These are phyloP conservation scores for Hypomecis atomaria DNA, from an alignment of 2,888 invertebrate genomes.

Conservation along the genomic window DNA sequence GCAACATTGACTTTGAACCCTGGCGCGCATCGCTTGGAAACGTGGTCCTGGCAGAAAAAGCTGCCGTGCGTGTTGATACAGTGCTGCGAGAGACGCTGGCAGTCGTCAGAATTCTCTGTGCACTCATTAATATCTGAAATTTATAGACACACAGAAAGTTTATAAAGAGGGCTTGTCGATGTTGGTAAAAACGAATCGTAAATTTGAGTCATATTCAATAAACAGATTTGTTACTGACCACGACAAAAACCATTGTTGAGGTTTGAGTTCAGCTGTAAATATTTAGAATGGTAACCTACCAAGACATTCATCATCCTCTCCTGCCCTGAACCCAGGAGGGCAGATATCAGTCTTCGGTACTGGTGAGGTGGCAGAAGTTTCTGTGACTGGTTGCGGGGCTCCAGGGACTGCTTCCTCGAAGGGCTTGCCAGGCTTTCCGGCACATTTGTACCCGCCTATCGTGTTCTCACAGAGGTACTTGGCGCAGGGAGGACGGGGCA, in stretches of 20 bases:
- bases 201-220: too few relatives aligned
- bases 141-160: background rate
- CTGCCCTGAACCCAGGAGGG: conserved; percentile 83
- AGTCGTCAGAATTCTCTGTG: conserved; percentile 85
- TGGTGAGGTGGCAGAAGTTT: conserved; percentile 43
- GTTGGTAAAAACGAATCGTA: too few relatives aligned
- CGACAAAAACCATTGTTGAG: too few relatives aligned
- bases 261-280: too few relatives aligned
- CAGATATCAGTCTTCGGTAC: conserved; percentile 74
- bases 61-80: conserved; percentile 90
- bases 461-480: conserved; percentile 81
- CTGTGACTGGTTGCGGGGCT: conserved; percentile 52
- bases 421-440: conserved; percentile 75
- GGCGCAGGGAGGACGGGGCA: conserved; percentile 75
- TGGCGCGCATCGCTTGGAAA: conserved; percentile 85
- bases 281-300: conserved; percentile 56
- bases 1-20: conserved; percentile 86
- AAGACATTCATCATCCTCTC: conserved; percentile 77
- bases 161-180: too few relatives aligned
- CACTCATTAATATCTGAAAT: conserved; percentile 90
- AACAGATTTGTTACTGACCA: too few relatives aligned
- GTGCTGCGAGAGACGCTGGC: conserved; percentile 86
- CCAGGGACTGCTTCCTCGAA: conserved; percentile 59
- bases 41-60: conserved; percentile 88
- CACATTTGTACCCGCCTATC: conserved; percentile 79